Evolutionary conservation across 2,797 vertebrate species (phyloP).

Genomic region (Tapirus indicus): DNA sequence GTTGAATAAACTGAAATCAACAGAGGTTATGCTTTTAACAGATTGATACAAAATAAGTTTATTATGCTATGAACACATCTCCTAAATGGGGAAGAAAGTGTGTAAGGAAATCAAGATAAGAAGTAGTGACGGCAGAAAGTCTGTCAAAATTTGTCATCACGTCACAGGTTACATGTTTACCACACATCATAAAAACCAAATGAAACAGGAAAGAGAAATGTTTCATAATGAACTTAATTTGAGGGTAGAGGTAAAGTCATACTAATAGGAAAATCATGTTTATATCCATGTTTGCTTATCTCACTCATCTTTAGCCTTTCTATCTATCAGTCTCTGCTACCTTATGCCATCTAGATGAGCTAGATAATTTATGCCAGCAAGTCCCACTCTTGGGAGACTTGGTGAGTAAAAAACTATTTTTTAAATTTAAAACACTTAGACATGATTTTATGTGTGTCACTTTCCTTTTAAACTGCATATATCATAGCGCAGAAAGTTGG

Average conservation of each 20-base stretch:
- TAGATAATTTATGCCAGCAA: conserved; percentile 38
- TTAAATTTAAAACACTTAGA: conserved; percentile 76
- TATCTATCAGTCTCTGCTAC: not conserved
- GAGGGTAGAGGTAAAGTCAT: not conserved
- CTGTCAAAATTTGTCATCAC: not conserved
- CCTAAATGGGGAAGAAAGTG: not conserved
- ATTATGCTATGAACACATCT: not conserved
- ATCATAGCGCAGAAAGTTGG: conserved; percentile 80
- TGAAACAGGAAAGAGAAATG: not conserved
- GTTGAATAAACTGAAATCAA: not conserved
- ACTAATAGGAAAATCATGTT: not conserved
- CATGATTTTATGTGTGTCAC: conserved; percentile 81
- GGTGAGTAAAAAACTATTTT: conserved; percentile 64
- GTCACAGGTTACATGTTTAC: not conserved
- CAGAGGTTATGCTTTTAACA: not conserved
- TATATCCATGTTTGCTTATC: not conserved
- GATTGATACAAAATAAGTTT: not conserved
- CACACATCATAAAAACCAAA: not conserved
- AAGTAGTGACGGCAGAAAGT: not conserved
- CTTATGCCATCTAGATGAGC: not conserved
- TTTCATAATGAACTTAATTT: not conserved
- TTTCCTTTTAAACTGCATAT: conserved; percentile 84
- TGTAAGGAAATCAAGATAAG: not conserved
- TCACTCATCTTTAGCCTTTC: not conserved
- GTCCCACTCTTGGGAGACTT: conserved; percentile 60